Percentiles rank a stretch among this genome's conserved stretches.
phyloP scores from a whole-genome alignment of 2,113 vertebrate genomes.

The Trogon melanurus region DNA sequence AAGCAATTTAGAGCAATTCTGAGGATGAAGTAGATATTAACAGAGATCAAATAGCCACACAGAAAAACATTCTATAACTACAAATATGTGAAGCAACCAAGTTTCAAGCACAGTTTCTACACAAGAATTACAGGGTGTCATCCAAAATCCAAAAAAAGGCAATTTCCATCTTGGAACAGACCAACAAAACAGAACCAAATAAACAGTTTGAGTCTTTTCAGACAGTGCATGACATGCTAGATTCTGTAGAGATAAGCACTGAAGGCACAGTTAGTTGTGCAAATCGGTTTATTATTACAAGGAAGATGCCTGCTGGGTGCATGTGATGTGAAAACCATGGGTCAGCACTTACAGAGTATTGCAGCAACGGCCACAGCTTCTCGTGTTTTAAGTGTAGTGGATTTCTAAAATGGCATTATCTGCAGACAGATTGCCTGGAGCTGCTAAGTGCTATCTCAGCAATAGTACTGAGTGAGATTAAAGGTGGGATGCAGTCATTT shows the following conservation, averaged over 20 bases:
- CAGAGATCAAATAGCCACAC: background rate
- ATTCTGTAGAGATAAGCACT: background rate
- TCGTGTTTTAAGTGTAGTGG: background rate
- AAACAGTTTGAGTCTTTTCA: background rate
- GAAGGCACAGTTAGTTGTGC: background rate
- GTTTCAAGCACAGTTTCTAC: background rate
- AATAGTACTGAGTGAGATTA: background rate
- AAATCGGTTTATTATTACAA: background rate
- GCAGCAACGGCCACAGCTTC: background rate
- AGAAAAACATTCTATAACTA: background rate
- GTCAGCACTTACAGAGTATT: background rate
- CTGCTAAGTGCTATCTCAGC: background rate
- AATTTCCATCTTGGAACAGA: background rate
- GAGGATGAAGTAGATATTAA: background rate
- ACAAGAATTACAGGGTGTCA: background rate
- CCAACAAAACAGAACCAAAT: background rate
- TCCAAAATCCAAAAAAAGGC: background rate
- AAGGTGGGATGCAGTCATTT: background rate
- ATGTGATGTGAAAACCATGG: background rate
- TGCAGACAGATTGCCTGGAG: background rate
- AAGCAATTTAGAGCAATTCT: background rate
- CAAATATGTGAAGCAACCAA: background rate
- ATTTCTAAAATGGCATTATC: background rate
- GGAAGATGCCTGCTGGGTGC: background rate
- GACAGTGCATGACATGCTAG: fast-evolving